Evolutionary conservation across 2,888 invertebrate genomes (phyloP).

Genomic region (Ephialtes manifestator): DNA sequence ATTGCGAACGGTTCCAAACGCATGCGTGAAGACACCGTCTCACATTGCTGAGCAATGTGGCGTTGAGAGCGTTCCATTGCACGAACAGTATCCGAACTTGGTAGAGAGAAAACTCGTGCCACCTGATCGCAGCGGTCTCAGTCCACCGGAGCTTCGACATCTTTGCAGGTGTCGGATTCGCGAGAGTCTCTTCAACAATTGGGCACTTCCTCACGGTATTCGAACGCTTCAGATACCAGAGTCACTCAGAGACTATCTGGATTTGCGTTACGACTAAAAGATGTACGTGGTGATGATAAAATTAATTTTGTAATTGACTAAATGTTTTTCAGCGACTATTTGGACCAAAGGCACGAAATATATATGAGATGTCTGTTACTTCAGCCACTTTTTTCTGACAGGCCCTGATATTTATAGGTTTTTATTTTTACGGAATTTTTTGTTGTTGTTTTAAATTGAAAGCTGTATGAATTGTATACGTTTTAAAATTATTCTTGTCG

Average conservation of each 20-base stretch:
- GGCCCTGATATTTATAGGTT: no score
- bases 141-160: slow-evolving; percentile 92
- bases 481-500: no score
- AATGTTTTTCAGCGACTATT: no score
- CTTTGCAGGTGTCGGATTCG: slow-evolving; percentile 91
- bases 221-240: slow-evolving; percentile 90
- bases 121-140: slow-evolving; percentile 88
- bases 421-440: no score
- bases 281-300: background rate
- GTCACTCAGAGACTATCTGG: slow-evolving; percentile 90
- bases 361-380: no score
- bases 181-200: slow-evolving; percentile 89
- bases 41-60: slow-evolving; percentile 81
- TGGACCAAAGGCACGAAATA: no score
- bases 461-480: no score
- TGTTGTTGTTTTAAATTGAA: no score
- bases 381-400: no score
- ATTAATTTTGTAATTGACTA: no score
- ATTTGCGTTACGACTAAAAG: slow-evolving; percentile 91
- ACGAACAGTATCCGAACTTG: slow-evolving; percentile 86
- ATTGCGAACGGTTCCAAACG: slow-evolving; percentile 89
- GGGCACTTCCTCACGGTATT: slow-evolving; percentile 92
- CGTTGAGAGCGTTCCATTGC: slow-evolving; percentile 78
- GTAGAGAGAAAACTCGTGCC: slow-evolving; percentile 89
- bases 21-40: slow-evolving; percentile 83